phyloP scores from a whole-genome alignment of 2,797 vertebrate genomes.

The Saxicola maurus region DNA sequence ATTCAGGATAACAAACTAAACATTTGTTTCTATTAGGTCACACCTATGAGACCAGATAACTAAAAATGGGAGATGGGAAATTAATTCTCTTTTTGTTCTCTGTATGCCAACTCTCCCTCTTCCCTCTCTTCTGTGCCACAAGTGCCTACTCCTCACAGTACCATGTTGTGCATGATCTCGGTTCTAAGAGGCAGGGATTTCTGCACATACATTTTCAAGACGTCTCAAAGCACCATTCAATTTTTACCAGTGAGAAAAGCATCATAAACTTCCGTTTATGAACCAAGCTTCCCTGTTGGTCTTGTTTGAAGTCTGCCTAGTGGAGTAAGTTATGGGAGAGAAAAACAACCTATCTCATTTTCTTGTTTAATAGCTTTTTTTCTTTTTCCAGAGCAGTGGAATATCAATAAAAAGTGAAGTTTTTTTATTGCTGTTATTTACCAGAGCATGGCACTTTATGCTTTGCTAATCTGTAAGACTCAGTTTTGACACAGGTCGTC shows the following conservation, averaged over 20 bases:
- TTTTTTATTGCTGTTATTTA: background rate
- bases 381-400: background rate
- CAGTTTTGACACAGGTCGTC: background rate
- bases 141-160: background rate
- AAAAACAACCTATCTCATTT: background rate
- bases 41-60: background rate
- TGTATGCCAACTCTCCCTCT: background rate
- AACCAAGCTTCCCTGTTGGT: background rate
- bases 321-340: background rate
- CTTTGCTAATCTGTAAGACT: background rate
- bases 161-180: too few species aligned
- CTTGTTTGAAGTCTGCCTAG: background rate
- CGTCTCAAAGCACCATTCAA: background rate
- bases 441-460: background rate
- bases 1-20: background rate
- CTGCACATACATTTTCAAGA: background rate
- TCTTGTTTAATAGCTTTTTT: background rate
- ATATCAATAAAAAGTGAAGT: background rate
- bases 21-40: background rate
- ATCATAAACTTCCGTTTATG: background rate
- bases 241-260: background rate
- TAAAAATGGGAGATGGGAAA: background rate
- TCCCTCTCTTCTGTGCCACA: background rate
- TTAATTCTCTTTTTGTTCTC: background rate
- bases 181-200: background rate